Percentiles rank a stretch among this genome's conserved stretches.
These are phyloP conservation scores for Manis crassicaudata DNA, from an alignment of 2,797 vertebrate genomes.

Conservation along the genomic window DNA sequence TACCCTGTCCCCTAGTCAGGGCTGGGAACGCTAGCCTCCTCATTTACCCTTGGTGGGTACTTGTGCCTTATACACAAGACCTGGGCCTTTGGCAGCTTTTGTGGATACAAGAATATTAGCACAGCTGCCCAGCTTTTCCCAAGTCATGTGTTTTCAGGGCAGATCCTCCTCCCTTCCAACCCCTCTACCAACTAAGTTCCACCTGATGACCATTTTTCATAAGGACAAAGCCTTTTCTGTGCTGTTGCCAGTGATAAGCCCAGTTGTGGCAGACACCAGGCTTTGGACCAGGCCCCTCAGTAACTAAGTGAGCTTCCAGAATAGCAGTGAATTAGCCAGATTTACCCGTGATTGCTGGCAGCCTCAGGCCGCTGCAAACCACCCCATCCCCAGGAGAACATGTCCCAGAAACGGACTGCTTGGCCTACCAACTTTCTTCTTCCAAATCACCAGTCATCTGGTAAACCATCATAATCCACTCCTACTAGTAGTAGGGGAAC, in stretches of 20 bases:
- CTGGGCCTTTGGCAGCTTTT: background rate
- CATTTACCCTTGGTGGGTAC: background rate
- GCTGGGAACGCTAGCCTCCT: background rate
- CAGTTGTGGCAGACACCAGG: no score
- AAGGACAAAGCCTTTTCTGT: background rate
- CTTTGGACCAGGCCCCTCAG: background rate
- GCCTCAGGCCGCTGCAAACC: background rate
- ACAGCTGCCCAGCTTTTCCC: background rate
- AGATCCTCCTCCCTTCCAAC: no score
- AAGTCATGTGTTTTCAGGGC: background rate
- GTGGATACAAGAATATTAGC: background rate
- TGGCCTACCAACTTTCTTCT: background rate
- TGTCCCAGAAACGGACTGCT: background rate
- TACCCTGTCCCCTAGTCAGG: fast-evolving
- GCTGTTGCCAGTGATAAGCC: background rate
- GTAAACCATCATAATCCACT: background rate
- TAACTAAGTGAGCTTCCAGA: background rate
- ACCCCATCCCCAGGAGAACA: background rate
- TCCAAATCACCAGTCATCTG: background rate
- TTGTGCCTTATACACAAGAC: background rate
- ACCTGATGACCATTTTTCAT: background rate
- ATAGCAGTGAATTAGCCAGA: background rate
- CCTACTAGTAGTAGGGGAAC: no score
- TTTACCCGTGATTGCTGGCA: background rate
- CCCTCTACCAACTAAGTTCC: background rate